These are phyloP conservation scores for Petrophora chlorosata DNA, from an alignment of 2,888 invertebrate species.

Conservation along the genomic window DNA sequence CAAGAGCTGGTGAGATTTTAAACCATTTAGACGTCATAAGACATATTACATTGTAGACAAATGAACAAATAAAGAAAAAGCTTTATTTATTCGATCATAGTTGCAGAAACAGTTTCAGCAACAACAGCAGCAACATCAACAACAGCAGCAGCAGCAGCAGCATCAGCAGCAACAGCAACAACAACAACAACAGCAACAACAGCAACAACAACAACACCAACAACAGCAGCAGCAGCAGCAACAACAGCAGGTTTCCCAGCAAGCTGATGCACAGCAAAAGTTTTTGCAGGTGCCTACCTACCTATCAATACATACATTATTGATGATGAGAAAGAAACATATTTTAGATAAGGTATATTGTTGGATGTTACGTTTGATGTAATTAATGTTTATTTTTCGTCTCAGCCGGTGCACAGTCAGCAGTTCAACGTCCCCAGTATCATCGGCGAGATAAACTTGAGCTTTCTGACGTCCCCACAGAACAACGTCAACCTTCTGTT, in stretches of 20 bases:
- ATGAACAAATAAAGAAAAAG: background rate
- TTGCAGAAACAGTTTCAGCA: conserved; percentile 57
- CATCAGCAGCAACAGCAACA: conserved; percentile 68
- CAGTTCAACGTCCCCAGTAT: conserved; percentile 77
- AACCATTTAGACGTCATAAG: background rate
- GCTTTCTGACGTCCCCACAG: conserved; percentile 70
- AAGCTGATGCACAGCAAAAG: conserved; percentile 70
- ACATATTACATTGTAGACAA: background rate
- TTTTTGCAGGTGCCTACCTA: conserved; percentile 74
- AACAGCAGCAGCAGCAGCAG: conserved; percentile 63
- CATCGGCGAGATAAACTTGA: conserved; percentile 73
- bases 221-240: conserved; percentile 65
- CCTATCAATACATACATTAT: background rate
- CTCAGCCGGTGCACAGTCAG: conserved; percentile 61
- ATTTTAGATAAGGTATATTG: background rate
- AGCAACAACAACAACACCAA: conserved; percentile 56
- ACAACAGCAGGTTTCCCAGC: conserved; percentile 65
- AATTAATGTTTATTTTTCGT: background rate
- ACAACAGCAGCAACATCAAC: conserved; percentile 56
- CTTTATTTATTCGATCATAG: conserved; percentile 40
- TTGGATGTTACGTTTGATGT: background rate
- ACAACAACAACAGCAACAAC: conserved; percentile 69
- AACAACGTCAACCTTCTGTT: conserved; percentile 71
- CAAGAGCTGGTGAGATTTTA: conserved; percentile 66
- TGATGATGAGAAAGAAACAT: too few species aligned